phyloP scores from a whole-genome alignment of 92 coral and sea anemone genomes.

The Galaxea fascicularis region DNA sequence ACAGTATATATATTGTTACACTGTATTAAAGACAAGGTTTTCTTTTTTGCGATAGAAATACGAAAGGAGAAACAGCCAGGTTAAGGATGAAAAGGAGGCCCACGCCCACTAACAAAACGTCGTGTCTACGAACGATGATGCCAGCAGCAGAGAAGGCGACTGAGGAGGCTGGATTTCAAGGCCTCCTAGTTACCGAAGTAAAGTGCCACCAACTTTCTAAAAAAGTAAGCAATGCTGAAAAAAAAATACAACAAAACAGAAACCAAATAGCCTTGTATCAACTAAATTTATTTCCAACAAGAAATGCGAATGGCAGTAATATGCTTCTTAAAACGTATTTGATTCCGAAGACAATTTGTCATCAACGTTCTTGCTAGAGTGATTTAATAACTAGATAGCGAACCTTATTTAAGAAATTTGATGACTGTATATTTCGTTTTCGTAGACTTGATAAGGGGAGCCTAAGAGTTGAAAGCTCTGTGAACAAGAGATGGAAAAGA shows the following conservation, averaged over 20 bases:
- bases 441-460: not conserved
- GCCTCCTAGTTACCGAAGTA: conserved; percentile 41
- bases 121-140: conserved; percentile 56
- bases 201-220: not conserved
- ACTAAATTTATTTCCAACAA: too few species aligned
- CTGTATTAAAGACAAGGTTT: not conserved
- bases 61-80: conserved; percentile 7
- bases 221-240: conserved; percentile 36
- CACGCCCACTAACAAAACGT: conserved; percentile 33
- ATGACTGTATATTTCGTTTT: not conserved
- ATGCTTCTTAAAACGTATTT: too few species aligned
- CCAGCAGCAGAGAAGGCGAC: conserved; percentile 10
- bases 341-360: too few species aligned
- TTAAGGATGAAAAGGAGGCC: conserved; percentile 26
- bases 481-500: conserved; percentile 2
- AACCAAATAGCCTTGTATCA: too few species aligned
- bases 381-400: too few species aligned
- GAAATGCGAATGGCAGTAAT: too few species aligned
- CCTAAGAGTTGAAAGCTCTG: not conserved
- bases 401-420: too few species aligned
- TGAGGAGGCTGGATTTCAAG: conserved; percentile 32
- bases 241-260: too few species aligned
- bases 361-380: not conserved
- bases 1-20: not conserved
- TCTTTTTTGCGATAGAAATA: conserved; percentile 34